These are phyloP conservation scores for Labroides dimidiatus DNA, from an alignment of 2,797 vertebrate species.

Conservation along the genomic window DNA sequence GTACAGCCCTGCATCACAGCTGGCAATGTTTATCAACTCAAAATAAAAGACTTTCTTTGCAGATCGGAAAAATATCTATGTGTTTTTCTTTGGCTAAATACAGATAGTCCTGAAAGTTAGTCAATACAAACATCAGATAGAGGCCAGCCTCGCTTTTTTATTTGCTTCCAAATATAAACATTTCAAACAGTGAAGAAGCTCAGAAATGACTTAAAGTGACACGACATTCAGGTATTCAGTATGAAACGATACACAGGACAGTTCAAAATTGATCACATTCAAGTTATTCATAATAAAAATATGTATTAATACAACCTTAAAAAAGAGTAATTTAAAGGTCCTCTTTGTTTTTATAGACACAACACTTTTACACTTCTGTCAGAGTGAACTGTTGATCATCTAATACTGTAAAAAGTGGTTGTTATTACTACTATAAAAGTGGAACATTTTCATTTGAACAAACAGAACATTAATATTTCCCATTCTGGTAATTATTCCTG, in stretches of 20 bases:
- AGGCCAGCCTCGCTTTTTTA: constrained; percentile 37
- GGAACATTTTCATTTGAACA: too few relatives aligned
- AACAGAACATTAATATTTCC: too few relatives aligned
- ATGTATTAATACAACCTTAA: too few relatives aligned
- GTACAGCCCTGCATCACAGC: constrained; percentile 60
- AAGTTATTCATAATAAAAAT: not conserved
- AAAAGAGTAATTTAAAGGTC: too few relatives aligned
- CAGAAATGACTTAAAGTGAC: constrained; percentile 1
- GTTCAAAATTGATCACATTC: constrained; percentile 6
- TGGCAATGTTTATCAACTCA: constrained; percentile 66
- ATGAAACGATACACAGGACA: not conserved
- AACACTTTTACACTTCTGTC: too few relatives aligned
- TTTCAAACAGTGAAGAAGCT: not conserved
- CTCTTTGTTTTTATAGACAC: too few relatives aligned
- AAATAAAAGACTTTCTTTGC: constrained; percentile 51
- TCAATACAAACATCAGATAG: constrained; percentile 28
- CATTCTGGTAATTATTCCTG: too few relatives aligned
- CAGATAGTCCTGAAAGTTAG: constrained; percentile 32
- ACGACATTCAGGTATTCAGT: constrained; percentile 11
- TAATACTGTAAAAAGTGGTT: too few relatives aligned
- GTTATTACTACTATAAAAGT: too few relatives aligned
- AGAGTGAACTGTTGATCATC: too few relatives aligned
- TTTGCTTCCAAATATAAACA: constrained; percentile 20
- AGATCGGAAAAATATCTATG: constrained; percentile 44
- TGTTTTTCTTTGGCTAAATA: constrained; percentile 33